Conservation (phyloP, 2,888 invertebrate genomes). For the Cynaeus angustus region DNA sequence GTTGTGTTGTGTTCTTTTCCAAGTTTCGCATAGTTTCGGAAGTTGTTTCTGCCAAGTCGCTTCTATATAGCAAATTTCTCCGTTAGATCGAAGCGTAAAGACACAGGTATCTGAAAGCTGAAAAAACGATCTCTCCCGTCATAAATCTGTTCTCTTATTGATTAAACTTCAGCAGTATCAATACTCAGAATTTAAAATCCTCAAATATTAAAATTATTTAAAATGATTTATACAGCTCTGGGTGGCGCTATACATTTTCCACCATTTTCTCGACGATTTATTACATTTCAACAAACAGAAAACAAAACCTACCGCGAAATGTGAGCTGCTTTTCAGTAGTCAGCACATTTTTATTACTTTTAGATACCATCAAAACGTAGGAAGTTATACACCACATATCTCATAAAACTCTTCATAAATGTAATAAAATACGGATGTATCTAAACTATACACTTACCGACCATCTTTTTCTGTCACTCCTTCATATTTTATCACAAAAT, state of each 20-base stretch:
- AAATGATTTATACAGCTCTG: slow-evolving; percentile 31
- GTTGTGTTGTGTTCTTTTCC: slow-evolving; percentile 19
- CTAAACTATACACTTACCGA: slow-evolving; percentile 42
- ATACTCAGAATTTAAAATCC: background rate
- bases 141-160: too few species aligned
- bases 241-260: slow-evolving; percentile 38
- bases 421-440: slow-evolving; percentile 47
- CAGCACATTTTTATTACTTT: slow-evolving; percentile 48
- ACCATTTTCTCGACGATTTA: slow-evolving; percentile 39
- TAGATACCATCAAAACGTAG: slow-evolving; percentile 43
- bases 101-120: too few species aligned
- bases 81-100: too few species aligned
- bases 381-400: slow-evolving; percentile 45
- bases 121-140: too few species aligned
- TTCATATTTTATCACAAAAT: slow-evolving; percentile 31
- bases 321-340: slow-evolving; percentile 40
- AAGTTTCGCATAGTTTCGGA: slow-evolving; percentile 27
- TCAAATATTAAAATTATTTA: slow-evolving; percentile 32
- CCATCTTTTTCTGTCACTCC: slow-evolving; percentile 1
- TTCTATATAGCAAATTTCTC: slow-evolving; percentile 25
- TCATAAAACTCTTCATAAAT: slow-evolving; percentile 48
- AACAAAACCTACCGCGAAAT: slow-evolving; percentile 34
- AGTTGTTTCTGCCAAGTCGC: slow-evolving; percentile 30
- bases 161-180: too few species aligned
- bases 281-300: slow-evolving; percentile 44